Evolutionary conservation across 2,888 invertebrate species (phyloP).

Genomic region (Oscheius sp.): DNA sequence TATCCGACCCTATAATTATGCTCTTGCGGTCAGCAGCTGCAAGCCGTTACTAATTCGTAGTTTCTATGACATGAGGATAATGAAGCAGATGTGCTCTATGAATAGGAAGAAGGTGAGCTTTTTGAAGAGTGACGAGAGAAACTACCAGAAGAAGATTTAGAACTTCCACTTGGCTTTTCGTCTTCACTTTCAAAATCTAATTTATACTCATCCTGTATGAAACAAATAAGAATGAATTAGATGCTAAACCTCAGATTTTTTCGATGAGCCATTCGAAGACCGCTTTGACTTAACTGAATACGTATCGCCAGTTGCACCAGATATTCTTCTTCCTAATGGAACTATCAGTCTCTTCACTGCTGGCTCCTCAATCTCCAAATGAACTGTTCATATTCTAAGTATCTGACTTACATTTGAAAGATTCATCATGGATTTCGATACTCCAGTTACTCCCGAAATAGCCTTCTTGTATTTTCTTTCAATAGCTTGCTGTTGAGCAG

Average conservation of each 20-base stretch:
- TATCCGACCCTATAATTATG: conserved; percentile 1
- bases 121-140: not conserved
- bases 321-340: conserved; percentile 1
- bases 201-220: conserved; percentile 24
- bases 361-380: not conserved
- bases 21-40: conserved; percentile 8
- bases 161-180: too few species aligned
- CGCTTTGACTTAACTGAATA: conserved; percentile 17
- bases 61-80: not conserved
- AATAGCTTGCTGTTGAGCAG: conserved; percentile 10
- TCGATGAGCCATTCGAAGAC: not conserved
- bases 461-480: conserved; percentile 30
- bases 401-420: not conserved
- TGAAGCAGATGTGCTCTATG: not conserved
- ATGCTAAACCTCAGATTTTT: conserved; percentile 4
- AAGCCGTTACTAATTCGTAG: not conserved
- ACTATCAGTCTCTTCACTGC: not conserved
- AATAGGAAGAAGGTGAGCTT: not conserved
- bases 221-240: not conserved
- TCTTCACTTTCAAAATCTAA: conserved; percentile 14
- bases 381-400: not conserved
- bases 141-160: conserved; percentile 5
- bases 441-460: not conserved
- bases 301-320: conserved; percentile 7
- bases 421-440: not conserved